Percentiles rank a stretch among this genome's conserved stretches.
Conservation (phyloP, 92 coral and sea anemone species). For the Nematostella vectensis region DNA sequence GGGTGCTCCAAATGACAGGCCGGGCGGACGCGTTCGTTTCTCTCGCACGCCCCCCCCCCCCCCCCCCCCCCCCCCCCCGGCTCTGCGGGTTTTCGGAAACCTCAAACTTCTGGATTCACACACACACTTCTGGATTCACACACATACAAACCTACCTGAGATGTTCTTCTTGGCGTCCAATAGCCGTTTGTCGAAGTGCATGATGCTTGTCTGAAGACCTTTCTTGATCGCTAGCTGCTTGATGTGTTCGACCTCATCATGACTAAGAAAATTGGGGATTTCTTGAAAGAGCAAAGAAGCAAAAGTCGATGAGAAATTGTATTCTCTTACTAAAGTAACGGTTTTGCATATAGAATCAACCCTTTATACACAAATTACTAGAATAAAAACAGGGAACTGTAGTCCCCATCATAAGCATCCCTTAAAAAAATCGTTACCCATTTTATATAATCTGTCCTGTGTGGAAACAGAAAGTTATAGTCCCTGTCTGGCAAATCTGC, state of each 20-base stretch:
- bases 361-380: no score
- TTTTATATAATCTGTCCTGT: no score
- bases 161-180: slow-evolving; percentile 23
- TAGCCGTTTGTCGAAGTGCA: slow-evolving; percentile 61
- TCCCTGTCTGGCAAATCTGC: no score
- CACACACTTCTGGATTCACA: no score
- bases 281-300: slow-evolving; percentile 32
- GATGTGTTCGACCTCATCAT: slow-evolving; percentile 78
- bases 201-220: slow-evolving; percentile 67
- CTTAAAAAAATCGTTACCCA: no score
- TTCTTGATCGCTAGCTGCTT: slow-evolving; percentile 45
- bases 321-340: not conserved
- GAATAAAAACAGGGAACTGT: no score
- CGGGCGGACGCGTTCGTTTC: no score
- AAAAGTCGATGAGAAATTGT: not conserved
- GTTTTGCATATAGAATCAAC: no score
- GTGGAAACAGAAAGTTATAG: no score
- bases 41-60: not conserved
- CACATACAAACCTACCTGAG: slow-evolving; percentile 29
- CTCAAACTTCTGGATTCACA: no score
- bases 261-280: slow-evolving; percentile 74
- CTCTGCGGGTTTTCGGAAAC: not conserved
- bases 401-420: no score
- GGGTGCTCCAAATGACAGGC: no score
- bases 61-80: not conserved